Base-by-base conservation (phyloP, 2,888 invertebrate species). In the Drosophila ustulata region DNA sequence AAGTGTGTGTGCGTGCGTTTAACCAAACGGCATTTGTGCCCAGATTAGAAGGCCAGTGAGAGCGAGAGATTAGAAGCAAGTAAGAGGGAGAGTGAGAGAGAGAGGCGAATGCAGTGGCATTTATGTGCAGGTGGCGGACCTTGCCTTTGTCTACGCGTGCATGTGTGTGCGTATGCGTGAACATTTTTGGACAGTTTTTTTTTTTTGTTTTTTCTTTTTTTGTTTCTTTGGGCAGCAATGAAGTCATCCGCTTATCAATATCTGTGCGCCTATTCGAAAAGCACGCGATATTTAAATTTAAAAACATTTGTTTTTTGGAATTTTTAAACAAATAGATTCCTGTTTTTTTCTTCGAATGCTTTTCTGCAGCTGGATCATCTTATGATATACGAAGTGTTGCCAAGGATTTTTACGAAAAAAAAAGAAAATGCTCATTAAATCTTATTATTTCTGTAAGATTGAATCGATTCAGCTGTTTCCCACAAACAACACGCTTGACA, bases 281-380 rank as follows among this genome's bases (percentile, higher is more conserved):
- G 23, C 79, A 77, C 82, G 77, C 85, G 80, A 75, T 85, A 88
- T 85, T 88, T 66, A 77, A 82, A 85, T 85, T 73, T 84, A 56
- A 62, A 71, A 73, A 47, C 26, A 58, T 49, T 30, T 49, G 25
- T 51, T 53, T 53, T 47, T 39, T 7, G 0, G 23, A 5, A 28
- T 23, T 18, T 25, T 46, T 39, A 9, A 41, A 52, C 39, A 28
- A 41, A 26, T 37, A 2, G 11, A 37, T 37, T 34, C 11, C 11
- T 4, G 5, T 51, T 13, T 5, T 34, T 37, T n/a, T 41, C 7
- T 18, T 18, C 2, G 13, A 41, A 18, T 18, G 13, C 18, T 5
- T 39, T 18, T 18, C 6, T 41, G 8, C 39, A 41, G 39, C 6
- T 41, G 39, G 18, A 3, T 41, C 18, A 3, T 41, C 39, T 39